phyloP scores from a whole-genome alignment of 2,113 vertebrate species.

The Rafetus swinhoei region DNA sequence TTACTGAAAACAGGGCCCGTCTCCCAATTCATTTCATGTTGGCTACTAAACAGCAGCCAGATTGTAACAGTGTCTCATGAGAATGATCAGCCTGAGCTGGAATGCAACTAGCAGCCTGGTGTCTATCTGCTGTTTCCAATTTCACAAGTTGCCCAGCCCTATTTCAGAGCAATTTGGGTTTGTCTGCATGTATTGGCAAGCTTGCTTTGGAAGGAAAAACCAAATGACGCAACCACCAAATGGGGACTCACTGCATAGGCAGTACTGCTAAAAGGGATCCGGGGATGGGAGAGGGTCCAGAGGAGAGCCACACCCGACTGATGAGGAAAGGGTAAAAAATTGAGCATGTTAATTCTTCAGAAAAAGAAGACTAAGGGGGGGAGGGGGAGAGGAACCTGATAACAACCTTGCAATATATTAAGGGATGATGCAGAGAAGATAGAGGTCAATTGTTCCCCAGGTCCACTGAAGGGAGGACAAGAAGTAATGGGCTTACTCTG shows the following conservation, averaged over 20 bases:
- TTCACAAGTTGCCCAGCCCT: background rate
- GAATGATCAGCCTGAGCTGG: background rate
- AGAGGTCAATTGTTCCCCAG: background rate
- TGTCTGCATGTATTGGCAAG: background rate
- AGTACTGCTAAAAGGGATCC: background rate
- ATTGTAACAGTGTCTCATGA: rapidly evolving
- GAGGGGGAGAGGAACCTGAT: no score
- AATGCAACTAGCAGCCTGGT: background rate
- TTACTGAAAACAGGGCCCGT: background rate
- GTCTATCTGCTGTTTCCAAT: background rate
- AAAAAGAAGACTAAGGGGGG: background rate
- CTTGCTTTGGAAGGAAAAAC: background rate
- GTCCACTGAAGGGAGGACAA: background rate
- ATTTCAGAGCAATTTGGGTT: background rate
- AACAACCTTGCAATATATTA: background rate
- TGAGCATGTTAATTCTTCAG: background rate
- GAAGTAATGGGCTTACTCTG: background rate
- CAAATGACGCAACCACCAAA: background rate
- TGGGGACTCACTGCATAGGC: background rate
- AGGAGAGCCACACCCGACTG: background rate
- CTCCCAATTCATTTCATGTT: background rate
- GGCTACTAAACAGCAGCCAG: background rate
- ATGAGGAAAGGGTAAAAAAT: background rate
- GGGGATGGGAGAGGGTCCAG: background rate
- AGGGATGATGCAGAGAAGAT: background rate